These are phyloP conservation scores for Gambusia yucatana DNA, from an alignment of 2,797 vertebrate genomes.

Conservation along the genomic window DNA sequence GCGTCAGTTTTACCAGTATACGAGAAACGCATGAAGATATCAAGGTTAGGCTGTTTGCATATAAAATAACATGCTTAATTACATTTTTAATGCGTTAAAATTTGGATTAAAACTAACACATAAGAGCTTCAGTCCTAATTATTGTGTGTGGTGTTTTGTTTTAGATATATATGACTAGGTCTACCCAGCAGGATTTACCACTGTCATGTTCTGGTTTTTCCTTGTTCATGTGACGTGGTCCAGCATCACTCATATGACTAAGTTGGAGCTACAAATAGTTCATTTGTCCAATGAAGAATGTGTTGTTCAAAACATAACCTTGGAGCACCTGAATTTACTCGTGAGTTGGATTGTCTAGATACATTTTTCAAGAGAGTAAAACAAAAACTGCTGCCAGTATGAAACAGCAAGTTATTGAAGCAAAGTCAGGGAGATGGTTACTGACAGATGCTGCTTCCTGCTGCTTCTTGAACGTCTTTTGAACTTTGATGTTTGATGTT, in stretches of 20 bases:
- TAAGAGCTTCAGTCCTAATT: background rate
- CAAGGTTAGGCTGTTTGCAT: background rate
- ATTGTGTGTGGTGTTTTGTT: background rate
- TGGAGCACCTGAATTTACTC: background rate
- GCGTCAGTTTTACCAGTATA: background rate
- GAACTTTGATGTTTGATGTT: background rate
- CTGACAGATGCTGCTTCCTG: background rate
- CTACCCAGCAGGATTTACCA: background rate
- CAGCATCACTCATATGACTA: background rate
- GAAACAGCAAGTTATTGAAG: background rate
- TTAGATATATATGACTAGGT: background rate
- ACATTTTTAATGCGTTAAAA: background rate
- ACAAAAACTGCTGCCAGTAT: background rate
- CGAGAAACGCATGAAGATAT: background rate
- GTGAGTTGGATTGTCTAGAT: background rate
- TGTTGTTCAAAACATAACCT: background rate
- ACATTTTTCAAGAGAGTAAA: background rate
- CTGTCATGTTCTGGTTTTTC: background rate
- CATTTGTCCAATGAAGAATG: background rate
- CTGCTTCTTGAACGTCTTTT: background rate
- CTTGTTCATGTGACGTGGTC: background rate
- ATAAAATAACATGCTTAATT: background rate
- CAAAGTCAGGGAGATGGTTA: background rate
- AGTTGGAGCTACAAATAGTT: background rate
- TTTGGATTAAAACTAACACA: background rate